Percentiles rank a stretch among this genome's conserved stretches.
phyloP scores from a whole-genome alignment of 2,888 invertebrate species.

The Plebejus anna region DNA sequence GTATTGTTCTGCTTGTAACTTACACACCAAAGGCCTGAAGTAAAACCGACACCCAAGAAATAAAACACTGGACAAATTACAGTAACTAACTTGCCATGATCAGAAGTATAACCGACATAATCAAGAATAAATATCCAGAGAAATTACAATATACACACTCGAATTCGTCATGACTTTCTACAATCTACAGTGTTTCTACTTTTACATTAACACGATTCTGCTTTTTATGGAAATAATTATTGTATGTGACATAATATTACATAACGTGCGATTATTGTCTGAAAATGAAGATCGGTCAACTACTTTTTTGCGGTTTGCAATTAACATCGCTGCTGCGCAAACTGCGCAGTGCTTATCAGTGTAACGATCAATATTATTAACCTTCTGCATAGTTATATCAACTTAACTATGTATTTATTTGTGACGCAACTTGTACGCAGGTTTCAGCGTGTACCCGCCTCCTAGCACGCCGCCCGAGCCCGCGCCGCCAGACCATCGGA shows the following conservation, averaged over 20 bases:
- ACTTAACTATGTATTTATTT: neutral
- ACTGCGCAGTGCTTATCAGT: too few relatives aligned
- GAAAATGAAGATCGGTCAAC: neutral
- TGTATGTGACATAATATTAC: too few relatives aligned
- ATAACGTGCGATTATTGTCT: too few relatives aligned
- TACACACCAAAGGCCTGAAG: neutral
- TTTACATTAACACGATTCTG: too few relatives aligned
- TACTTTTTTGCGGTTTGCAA: too few relatives aligned
- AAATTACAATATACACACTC: neutral
- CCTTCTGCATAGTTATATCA: too few relatives aligned
- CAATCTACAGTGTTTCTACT: neutral
- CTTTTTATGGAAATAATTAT: too few relatives aligned
- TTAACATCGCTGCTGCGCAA: too few relatives aligned
- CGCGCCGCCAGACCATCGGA: conserved; percentile 88
- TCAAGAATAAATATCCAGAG: neutral
- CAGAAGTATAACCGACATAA: too few relatives aligned
- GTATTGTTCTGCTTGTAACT: conserved; percentile 41
- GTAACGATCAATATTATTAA: too few relatives aligned
- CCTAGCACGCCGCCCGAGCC: conserved; percentile 92
- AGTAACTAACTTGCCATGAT: too few relatives aligned
- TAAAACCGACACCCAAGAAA: neutral
- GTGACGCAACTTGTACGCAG: conserved; percentile 53
- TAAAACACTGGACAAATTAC: neutral
- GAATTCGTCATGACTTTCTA: neutral
- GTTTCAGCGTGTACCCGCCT: conserved; percentile 90